Evolutionary conservation across 2,888 invertebrate genomes (phyloP).

Genomic region (Melikaiella ostensackeni): DNA sequence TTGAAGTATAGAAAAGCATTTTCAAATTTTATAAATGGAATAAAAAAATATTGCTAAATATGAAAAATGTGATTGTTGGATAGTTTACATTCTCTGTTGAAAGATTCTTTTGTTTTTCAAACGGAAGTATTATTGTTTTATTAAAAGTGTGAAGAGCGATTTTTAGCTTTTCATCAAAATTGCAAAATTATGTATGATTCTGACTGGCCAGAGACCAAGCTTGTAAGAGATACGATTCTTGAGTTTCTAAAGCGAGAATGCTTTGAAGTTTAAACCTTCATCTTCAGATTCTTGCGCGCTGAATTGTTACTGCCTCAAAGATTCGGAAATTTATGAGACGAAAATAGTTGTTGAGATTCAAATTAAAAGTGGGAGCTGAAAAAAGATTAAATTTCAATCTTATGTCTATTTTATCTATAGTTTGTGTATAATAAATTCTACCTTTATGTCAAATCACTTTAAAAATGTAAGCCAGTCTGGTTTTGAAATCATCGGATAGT

Average conservation of each 20-base stretch:
- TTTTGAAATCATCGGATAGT: too few species aligned
- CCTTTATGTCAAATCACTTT: too few species aligned
- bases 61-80: too few species aligned
- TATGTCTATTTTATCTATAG: too few species aligned
- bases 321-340: background rate
- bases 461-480: too few species aligned
- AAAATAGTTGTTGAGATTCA: background rate
- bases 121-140: background rate
- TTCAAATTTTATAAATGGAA: too few species aligned
- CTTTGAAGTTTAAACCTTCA: background rate
- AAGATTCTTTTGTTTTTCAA: background rate
- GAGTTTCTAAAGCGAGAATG: background rate
- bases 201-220: constrained; percentile 8
- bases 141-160: background rate
- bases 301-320: background rate
- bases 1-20: too few species aligned
- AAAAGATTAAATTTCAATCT: background rate
- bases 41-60: too few species aligned
- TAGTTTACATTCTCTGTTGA: too few species aligned
- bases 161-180: constrained; percentile 5
- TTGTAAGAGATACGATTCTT: background rate
- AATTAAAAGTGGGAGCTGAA: background rate
- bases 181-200: too few species aligned
- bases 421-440: too few species aligned
- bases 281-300: background rate